Percentiles rank a stretch among this genome's conserved stretches.
phyloP scores from a whole-genome alignment of 35 echinoderm and acorn worm species.

The Heliocidaris tuberculata region DNA sequence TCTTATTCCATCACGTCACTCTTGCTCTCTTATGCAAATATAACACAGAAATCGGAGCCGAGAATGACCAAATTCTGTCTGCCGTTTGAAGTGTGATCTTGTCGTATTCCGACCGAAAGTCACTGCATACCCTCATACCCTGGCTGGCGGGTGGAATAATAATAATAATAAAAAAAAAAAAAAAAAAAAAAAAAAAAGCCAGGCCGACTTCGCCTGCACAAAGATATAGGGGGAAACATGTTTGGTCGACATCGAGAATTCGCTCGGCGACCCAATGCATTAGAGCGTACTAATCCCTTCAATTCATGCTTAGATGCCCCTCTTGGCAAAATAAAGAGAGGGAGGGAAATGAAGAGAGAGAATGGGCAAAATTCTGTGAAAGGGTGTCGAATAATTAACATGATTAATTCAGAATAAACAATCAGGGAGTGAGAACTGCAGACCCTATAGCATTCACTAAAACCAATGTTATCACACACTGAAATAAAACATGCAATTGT shows the following conservation, averaged over 20 bases:
- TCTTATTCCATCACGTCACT: not conserved
- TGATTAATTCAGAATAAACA: conserved; percentile 13
- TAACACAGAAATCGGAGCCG: not conserved
- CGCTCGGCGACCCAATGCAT: not conserved
- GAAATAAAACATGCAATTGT: not conserved
- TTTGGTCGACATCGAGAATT: not conserved
- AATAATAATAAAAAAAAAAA: not conserved
- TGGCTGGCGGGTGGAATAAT: too few species aligned
- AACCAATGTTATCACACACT: not conserved
- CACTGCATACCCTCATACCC: not conserved
- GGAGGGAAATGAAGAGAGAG: not conserved
- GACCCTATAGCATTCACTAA: not conserved
- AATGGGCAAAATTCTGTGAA: not conserved
- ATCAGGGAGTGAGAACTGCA: not conserved
- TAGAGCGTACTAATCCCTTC: not conserved
- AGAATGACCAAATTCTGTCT: not conserved
- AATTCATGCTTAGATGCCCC: not conserved
- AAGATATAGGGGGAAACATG: not conserved
- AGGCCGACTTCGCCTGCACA: not conserved
- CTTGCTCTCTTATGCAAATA: not conserved
- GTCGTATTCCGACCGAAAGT: not conserved
- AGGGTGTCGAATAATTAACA: conserved; percentile 11
- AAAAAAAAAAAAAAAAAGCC: not conserved
- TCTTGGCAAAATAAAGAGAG: not conserved
- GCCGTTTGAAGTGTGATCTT: not conserved